Evolutionary conservation across 2,797 vertebrate species (phyloP).

Genomic region (Sebastes cheni): DNA sequence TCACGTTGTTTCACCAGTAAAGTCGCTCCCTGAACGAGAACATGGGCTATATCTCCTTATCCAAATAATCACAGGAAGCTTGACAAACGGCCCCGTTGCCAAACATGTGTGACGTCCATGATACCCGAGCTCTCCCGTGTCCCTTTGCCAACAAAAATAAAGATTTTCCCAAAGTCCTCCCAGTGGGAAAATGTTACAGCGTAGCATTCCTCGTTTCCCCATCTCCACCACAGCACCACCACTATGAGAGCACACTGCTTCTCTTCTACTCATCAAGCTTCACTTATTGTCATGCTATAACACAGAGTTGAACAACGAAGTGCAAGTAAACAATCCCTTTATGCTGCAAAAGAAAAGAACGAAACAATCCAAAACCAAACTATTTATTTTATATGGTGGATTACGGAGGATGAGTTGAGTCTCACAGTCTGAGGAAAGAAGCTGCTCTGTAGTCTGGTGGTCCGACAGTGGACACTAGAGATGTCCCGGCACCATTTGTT

Average conservation of each 20-base stretch:
- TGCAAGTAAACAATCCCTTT: not conserved
- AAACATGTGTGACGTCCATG: constrained; percentile 22
- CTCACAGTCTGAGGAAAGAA: not conserved
- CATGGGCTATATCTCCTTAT: constrained; percentile 29
- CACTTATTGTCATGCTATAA: not conserved
- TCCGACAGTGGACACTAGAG: not conserved
- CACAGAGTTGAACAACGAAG: not conserved
- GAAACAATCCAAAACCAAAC: not conserved
- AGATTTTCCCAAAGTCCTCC: constrained; percentile 7
- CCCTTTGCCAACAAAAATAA: constrained; percentile 40
- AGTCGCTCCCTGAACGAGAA: constrained; percentile 17
- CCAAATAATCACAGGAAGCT: constrained; percentile 41
- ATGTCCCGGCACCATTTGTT: too few species aligned
- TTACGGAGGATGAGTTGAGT: not conserved
- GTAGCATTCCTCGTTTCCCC: constrained; percentile 27
- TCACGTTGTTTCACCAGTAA: constrained; percentile 42
- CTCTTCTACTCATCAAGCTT: not conserved
- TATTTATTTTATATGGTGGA: not conserved
- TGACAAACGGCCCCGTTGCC: constrained; percentile 7
- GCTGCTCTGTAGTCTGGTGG: not conserved
- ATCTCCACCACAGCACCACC: constrained; percentile 9
- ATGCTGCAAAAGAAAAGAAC: not conserved
- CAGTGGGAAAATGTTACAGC: constrained; percentile 34
- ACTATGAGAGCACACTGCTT: not conserved
- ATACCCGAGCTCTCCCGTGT: constrained; percentile 6